phyloP scores from a whole-genome alignment of 92 coral and sea anemone species.

The Meandrina meandrites region DNA sequence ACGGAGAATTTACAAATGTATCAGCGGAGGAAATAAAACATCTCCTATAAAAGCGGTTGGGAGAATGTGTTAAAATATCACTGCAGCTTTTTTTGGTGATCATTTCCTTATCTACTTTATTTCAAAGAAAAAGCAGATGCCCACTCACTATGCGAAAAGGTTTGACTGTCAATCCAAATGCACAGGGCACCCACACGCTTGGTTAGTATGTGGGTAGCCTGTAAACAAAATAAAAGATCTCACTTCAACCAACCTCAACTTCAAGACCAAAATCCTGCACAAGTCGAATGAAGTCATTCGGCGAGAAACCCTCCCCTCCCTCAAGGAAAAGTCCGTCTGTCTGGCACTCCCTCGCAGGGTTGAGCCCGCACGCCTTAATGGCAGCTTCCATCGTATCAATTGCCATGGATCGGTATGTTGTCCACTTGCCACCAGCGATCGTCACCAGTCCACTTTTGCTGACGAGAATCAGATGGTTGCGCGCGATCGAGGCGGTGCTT shows the following conservation, averaged over 20 bases:
- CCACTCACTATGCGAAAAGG: too few species aligned
- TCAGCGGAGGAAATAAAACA: neutral
- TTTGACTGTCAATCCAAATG: neutral
- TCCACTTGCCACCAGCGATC: constrained; percentile 99
- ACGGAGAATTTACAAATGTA: neutral
- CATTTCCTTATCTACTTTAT: too few species aligned
- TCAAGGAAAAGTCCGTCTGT: constrained; percentile 93
- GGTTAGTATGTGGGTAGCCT: neutral
- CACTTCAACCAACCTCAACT: constrained; percentile 71
- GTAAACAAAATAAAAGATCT: neutral
- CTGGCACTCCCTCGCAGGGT: constrained; percentile 84
- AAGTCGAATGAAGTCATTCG: constrained; percentile 78
- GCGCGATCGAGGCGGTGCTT: constrained; percentile 90
- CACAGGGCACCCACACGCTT: too few species aligned
- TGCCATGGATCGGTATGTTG: constrained; percentile 97
- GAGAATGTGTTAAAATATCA: too few species aligned
- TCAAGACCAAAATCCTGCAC: constrained; percentile 96
- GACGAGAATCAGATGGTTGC: constrained; percentile 93
- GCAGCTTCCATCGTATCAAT: constrained; percentile 91
- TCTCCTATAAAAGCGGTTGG: neutral
- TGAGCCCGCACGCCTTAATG: constrained; percentile 77
- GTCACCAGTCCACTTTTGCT: constrained; percentile 92
- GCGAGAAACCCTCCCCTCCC: constrained; percentile 92
- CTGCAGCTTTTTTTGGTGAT: too few species aligned
- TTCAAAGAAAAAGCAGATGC: too few species aligned